phyloP scores from a whole-genome alignment of 2,113 vertebrate genomes.

The Vidua chalybeata region DNA sequence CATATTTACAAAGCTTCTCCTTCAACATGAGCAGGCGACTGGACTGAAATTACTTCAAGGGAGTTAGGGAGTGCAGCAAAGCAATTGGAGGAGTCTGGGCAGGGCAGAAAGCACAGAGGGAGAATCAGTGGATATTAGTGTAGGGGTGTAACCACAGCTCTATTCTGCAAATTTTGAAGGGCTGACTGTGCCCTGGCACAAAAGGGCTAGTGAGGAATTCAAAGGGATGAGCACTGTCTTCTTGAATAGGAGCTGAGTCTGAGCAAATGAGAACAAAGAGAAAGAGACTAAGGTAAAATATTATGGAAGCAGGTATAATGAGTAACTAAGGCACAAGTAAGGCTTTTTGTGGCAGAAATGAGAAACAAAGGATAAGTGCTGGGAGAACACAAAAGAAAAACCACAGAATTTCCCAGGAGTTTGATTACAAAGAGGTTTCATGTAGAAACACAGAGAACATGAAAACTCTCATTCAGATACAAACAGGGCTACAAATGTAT shows the following conservation, averaged over 20 bases:
- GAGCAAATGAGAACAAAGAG: background rate
- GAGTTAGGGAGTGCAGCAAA: background rate
- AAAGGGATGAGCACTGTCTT: background rate
- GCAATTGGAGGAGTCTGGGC: background rate
- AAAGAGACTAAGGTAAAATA: background rate
- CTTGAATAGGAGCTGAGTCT: background rate
- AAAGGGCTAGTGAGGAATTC: background rate
- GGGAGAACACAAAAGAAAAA: background rate
- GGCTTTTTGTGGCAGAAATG: background rate
- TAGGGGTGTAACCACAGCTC: background rate
- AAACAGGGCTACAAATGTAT: background rate
- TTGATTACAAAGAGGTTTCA: background rate
- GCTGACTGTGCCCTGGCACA: background rate
- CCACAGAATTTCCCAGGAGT: background rate
- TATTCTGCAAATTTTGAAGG: background rate
- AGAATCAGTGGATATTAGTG: background rate
- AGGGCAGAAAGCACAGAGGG: background rate
- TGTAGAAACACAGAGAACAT: background rate
- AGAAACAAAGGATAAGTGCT: background rate
- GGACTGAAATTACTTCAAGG: background rate
- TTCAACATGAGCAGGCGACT: fast-evolving
- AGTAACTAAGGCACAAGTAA: background rate
- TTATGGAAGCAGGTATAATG: background rate
- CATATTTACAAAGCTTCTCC: background rate
- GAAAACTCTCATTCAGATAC: background rate